Conservation (phyloP, 2,113 vertebrate genomes). For the Phylloscopus trochilus region DNA sequence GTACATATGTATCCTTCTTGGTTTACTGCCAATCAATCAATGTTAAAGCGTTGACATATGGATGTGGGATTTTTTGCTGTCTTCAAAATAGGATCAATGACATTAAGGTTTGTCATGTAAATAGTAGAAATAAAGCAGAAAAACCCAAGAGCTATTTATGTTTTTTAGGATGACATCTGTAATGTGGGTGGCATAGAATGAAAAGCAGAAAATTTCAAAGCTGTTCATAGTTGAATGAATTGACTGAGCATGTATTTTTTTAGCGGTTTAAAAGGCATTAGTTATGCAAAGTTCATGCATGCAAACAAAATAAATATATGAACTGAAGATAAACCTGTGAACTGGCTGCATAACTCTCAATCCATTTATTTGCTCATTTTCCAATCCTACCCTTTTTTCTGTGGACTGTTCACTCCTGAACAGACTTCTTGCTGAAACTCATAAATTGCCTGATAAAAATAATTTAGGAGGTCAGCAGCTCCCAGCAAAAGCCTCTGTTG, state of each 20-base stretch:
- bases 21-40: constrained; percentile 12
- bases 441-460: background rate
- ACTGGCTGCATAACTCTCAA: background rate
- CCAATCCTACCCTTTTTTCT: background rate
- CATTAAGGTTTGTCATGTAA: constrained; percentile 50
- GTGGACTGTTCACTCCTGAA: background rate
- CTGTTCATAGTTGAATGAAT: constrained; percentile 38
- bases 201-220: constrained; percentile 46
- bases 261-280: constrained; percentile 14
- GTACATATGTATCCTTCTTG: background rate
- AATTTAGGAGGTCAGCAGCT: background rate
- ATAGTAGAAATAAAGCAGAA: constrained; percentile 50
- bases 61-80: constrained; percentile 43
- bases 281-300: background rate
- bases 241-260: constrained; percentile 1
- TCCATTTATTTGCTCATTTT: background rate
- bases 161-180: constrained; percentile 56
- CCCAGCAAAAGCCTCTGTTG: background rate
- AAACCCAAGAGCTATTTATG: background rate
- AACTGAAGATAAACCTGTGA: background rate
- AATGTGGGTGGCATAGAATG: constrained; percentile 44
- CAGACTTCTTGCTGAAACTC: background rate
- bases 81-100: constrained; percentile 44
- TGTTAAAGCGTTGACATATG: background rate
- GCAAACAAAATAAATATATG: background rate